Base-by-base conservation (phyloP, 2,797 vertebrate genomes). In the Muraenolepis orangiensis region DNA sequence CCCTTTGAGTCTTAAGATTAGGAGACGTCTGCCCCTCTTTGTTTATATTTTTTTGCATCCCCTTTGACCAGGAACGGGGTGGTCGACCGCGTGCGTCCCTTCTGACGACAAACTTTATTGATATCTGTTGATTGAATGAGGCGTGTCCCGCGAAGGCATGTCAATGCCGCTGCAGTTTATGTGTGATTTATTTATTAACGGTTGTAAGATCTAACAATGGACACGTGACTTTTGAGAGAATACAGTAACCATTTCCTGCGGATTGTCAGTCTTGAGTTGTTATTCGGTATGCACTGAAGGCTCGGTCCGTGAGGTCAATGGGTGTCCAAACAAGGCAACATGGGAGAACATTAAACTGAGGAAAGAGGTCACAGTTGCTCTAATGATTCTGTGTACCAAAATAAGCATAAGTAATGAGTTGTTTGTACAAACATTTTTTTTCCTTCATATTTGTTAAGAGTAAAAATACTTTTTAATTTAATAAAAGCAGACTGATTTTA, bases 401-500 rank as follows among this genome's bases (percentile, higher is more conserved):
- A 64, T 77, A 74, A 82, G 83, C 85, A n/a, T n/a, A 81, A 80
- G 74, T 72, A 77, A 87, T 84, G 86, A 86, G 82, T 85, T 32
- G 76, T 87, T 81, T 76, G 69, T 70, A 38, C 14, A 80, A 80
- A n/a, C n/a, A n/a, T n/a, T n/a, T 80, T n/a, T 51, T 87, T 84
- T 79, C 77, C 78, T 85, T 89, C 74, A 76, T 91, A 74, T 74
- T 66, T 89, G 90, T 91, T 89, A 85, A 84, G 76, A 83, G 86
- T 68, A 88, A 84, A 74, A 85, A 40, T 1, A 64, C 51, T 93
- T 94, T 94, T 92, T 93, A 91, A 93, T 91, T 91, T 93, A 94
- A 93, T 93, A 91, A 93, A 93, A 90, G 81, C 87, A 82, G 91
- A 91, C 87, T 88, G 82, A 90, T 93, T 93, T 93, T 93, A 92